These are phyloP conservation scores for Microcebus ravelobensis DNA, from an alignment of 2,113 vertebrate species.

Conservation along the genomic window DNA sequence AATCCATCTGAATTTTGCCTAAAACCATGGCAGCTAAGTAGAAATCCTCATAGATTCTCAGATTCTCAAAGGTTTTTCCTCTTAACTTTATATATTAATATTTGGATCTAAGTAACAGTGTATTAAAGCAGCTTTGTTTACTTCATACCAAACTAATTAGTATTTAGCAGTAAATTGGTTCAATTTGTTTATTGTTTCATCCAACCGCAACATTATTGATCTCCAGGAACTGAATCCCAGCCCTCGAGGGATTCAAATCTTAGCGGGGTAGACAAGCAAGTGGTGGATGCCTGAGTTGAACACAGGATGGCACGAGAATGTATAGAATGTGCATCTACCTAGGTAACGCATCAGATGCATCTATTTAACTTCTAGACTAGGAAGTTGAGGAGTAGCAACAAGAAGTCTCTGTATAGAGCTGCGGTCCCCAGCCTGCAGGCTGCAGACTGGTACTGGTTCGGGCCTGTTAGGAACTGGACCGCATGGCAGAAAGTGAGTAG, in stretches of 20 bases:
- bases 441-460: no score
- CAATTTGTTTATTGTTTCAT: neutral
- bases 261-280: neutral
- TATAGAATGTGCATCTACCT: neutral
- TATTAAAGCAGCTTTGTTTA: neutral
- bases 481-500: no score
- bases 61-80: neutral
- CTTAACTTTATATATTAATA: neutral
- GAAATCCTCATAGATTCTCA: neutral
- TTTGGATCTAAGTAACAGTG: neutral
- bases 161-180: neutral
- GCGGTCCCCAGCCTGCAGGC: no score
- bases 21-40: neutral
- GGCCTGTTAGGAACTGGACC: no score
- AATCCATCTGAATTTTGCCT: neutral
- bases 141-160: neutral
- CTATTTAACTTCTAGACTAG: neutral
- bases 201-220: neutral
- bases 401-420: neutral
- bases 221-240: neutral
- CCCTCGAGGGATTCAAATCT: neutral
- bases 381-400: neutral
- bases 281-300: neutral
- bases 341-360: neutral
- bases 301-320: neutral